These are phyloP conservation scores for Onthophagus sagittarius DNA, from an alignment of 2,888 invertebrate species.

Conservation along the genomic window DNA sequence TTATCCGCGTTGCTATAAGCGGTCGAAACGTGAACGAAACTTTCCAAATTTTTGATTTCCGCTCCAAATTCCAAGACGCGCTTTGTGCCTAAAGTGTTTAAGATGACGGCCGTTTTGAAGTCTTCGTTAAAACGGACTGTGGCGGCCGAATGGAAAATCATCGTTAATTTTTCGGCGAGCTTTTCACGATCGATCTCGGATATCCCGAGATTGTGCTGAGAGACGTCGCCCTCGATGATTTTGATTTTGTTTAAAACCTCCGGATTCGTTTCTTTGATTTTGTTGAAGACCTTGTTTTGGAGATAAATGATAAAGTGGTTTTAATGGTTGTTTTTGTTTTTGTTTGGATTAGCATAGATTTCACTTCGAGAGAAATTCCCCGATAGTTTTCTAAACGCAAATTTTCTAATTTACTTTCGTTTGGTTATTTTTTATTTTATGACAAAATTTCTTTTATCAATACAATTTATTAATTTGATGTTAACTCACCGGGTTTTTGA, in stretches of 20 bases:
- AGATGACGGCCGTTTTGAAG: slow-evolving; percentile 77
- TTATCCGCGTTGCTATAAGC: slow-evolving; percentile 94
- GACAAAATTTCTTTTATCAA: no score
- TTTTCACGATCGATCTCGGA: slow-evolving; percentile 60
- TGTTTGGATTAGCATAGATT: not conserved
- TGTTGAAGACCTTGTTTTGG: slow-evolving; percentile 62
- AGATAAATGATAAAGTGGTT: not conserved
- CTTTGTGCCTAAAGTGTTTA: slow-evolving; percentile 88
- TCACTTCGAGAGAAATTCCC: not conserved
- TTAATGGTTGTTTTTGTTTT: not conserved
- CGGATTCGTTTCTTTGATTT: slow-evolving; percentile 61
- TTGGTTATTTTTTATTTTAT: no score
- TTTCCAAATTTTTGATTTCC: slow-evolving; percentile 72
- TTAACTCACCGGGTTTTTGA: slow-evolving; percentile 62
- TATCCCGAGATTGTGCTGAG: slow-evolving; percentile 67
- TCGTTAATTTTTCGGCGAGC: slow-evolving; percentile 65
- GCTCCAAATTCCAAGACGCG: slow-evolving; percentile 78
- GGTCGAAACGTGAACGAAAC: slow-evolving; percentile 88
- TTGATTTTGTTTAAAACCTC: slow-evolving; percentile 63
- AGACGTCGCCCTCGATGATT: slow-evolving; percentile 73
- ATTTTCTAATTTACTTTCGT: not conserved
- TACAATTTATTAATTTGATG: no score
- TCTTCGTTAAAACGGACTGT: slow-evolving; percentile 92
- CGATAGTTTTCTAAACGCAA: not conserved
- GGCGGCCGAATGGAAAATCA: slow-evolving; percentile 94